phyloP scores from a whole-genome alignment of 2,113 vertebrate species.

The Passer domesticus region DNA sequence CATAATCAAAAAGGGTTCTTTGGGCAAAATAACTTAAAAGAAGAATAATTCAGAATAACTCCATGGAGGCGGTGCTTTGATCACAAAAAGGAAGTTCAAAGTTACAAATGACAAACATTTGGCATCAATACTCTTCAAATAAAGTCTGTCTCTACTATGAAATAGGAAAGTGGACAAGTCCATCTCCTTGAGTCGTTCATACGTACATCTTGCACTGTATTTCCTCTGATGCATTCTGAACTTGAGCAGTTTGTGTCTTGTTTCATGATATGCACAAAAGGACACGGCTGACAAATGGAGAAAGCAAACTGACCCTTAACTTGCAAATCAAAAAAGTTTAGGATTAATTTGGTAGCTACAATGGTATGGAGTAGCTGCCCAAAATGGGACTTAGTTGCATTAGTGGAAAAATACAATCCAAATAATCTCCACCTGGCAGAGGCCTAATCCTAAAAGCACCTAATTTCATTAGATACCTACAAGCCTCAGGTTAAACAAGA shows the following conservation, averaged over 20 bases:
- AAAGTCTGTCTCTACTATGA: not conserved
- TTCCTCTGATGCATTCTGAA: not conserved
- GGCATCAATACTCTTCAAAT: not conserved
- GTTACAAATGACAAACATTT: not conserved
- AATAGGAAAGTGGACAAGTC: not conserved
- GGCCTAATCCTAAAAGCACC: constrained; percentile 1
- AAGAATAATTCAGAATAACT: not conserved
- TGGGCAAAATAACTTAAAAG: not conserved
- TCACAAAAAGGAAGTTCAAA: not conserved
- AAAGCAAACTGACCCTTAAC: not conserved
- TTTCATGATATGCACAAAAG: not conserved
- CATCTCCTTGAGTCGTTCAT: not conserved
- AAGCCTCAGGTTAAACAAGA: constrained; percentile 27
- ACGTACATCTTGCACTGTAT: rapidly evolving
- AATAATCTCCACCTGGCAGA: not conserved
- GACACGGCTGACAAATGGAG: not conserved
- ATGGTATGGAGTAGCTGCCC: not conserved
- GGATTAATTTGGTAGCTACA: not conserved
- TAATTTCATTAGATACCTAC: constrained; percentile 24
- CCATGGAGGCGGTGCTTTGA: not conserved
- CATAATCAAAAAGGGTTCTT: not conserved
- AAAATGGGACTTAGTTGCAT: not conserved
- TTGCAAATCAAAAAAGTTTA: not conserved
- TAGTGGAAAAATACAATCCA: not conserved
- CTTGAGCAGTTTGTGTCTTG: not conserved